Base-by-base conservation (phyloP, 2,888 invertebrate genomes). In the Metalampra italica region DNA sequence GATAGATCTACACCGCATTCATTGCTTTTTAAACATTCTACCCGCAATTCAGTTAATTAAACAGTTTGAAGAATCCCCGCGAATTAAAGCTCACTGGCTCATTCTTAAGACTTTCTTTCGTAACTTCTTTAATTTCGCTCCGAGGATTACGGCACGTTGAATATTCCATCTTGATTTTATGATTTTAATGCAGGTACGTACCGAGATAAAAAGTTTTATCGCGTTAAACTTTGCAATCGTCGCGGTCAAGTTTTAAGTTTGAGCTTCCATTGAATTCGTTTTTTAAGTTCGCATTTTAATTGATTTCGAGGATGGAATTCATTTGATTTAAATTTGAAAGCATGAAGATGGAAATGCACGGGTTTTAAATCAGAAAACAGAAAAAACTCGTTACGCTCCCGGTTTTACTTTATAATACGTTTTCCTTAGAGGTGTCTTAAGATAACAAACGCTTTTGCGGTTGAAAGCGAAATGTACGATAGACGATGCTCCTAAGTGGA, bases 121-220 rank as follows among this genome's bases (percentile, higher is more conserved):
- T 55, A 55, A 55, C 55, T 55, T 55, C 55, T 55, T 55, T 55
- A 55, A 55, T 55, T 55, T 55, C 49, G 50, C 50, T 47, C 50
- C 39, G 15, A 12, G 54, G 51, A 54, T 54, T 51, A 51, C 43
- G 30, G 39, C 29, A 36, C 47, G 50, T 39, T 55, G 49, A 55
- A 55, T 50, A 50, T 55, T 50, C 51, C 43, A 38, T 15, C 45
- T 37, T 38, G 45, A 45, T 45, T 45, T 37, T 45, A 45, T n/a
- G 38, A 45, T 38, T 45, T 45, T 45, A 42, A 38, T 45, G 45
- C 45, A 45, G 45, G 45, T 45, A 29, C 1, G 22, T 22, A 22
- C 22, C 22, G 32, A 45, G 29, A 45, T 45, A 45, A 45, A 42
- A 45, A 43, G 45, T 45, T 45, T 45, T 45, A 9, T 45, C 45